These are phyloP conservation scores for Tridacna gigas DNA, from an alignment of 2,888 invertebrate species.

Conservation along the genomic window DNA sequence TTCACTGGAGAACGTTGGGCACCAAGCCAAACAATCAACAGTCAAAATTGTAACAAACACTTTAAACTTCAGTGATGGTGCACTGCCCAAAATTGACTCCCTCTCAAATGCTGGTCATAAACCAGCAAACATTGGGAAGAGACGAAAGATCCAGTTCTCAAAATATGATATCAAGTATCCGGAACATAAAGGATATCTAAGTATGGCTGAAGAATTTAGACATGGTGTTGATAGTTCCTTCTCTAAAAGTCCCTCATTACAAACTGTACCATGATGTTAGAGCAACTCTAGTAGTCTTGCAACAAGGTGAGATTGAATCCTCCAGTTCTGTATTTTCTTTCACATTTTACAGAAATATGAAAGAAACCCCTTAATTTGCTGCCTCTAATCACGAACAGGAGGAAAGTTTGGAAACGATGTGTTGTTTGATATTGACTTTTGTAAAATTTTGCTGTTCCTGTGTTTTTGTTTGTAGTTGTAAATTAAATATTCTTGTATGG, in stretches of 20 bases:
- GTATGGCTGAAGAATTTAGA: slow-evolving; percentile 55
- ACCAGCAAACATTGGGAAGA: slow-evolving; percentile 56
- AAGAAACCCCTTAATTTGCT: too few species aligned
- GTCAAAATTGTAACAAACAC: slow-evolving; percentile 47
- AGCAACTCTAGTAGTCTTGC: too few species aligned
- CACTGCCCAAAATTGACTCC: slow-evolving; percentile 69
- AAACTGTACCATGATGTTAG: slow-evolving; percentile 60
- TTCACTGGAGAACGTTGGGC: slow-evolving; percentile 88
- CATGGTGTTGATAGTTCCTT: slow-evolving; percentile 40
- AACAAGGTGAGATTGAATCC: too few species aligned
- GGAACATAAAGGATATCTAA: slow-evolving; percentile 62
- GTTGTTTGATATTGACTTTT: too few species aligned
- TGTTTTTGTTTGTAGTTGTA: too few species aligned
- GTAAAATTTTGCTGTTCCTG: too few species aligned
- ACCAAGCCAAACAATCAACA: slow-evolving; percentile 88
- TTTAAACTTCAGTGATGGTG: slow-evolving; percentile 56
- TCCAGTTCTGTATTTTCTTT: too few species aligned
- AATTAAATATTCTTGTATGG: too few species aligned
- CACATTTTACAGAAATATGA: too few species aligned
- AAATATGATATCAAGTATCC: slow-evolving; percentile 56
- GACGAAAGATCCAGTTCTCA: slow-evolving; percentile 51
- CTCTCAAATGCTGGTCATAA: slow-evolving; percentile 70
- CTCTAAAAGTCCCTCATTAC: slow-evolving; percentile 47
- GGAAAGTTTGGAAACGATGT: too few species aligned
- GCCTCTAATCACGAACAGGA: too few species aligned